Evolutionary conservation across 2,113 vertebrate species (phyloP).

Genomic region (Rhea americana): DNA sequence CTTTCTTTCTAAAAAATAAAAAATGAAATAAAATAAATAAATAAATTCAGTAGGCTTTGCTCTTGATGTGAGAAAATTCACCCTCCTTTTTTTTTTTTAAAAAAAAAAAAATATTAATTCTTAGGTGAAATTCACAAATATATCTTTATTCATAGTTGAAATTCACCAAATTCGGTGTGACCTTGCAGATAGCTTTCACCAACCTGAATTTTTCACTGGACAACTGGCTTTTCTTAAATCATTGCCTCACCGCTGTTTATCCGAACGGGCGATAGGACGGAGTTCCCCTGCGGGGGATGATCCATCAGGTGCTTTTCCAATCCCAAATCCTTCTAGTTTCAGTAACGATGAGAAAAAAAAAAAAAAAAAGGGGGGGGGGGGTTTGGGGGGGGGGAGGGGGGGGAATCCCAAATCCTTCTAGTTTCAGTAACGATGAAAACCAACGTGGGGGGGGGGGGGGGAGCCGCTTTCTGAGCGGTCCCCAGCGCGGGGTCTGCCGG

Average conservation of each 20-base stretch:
- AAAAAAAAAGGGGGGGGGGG: too few relatives aligned
- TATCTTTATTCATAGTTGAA: neutral
- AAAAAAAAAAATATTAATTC: neutral
- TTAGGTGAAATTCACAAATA: neutral
- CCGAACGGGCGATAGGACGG: neutral
- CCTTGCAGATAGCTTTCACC: neutral
- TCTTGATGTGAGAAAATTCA: too few relatives aligned
- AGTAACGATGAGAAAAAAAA: neutral
- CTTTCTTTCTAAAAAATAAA: too few relatives aligned
- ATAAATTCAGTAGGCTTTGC: neutral
- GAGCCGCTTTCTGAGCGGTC: fast-evolving
- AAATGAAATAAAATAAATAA: neutral
- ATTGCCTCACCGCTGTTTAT: too few relatives aligned
- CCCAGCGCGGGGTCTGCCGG: fast-evolving
- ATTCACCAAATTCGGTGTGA: neutral
- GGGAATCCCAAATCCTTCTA: too few relatives aligned
- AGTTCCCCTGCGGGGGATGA: neutral
- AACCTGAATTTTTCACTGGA: neutral
- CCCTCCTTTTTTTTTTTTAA: neutral
- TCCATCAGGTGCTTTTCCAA: neutral
- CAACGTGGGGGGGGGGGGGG: too few relatives aligned
- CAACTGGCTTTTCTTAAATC: fast-evolving
- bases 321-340: neutral
- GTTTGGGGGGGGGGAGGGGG: too few relatives aligned
- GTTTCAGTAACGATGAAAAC: neutral